Conservation (phyloP, 2,888 invertebrate genomes). For the Phasia obesa region DNA sequence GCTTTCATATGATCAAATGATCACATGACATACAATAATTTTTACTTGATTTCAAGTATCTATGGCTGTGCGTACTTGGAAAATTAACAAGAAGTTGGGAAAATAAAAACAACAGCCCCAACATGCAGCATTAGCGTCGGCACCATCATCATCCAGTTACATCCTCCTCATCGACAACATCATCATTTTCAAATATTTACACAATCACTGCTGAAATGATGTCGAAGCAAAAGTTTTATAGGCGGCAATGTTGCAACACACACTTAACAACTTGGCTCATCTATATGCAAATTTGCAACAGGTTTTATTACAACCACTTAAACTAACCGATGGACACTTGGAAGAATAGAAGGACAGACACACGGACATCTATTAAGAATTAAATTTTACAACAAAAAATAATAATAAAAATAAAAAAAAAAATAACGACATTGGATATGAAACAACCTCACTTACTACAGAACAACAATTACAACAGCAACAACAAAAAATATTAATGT, state of each 20-base stretch:
- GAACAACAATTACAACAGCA: neutral
- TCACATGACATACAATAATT: conserved; percentile 34
- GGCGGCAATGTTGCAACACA: conserved; percentile 61
- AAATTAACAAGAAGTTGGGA: conserved; percentile 57
- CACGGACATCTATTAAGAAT: conserved; percentile 32
- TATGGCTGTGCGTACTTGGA: neutral
- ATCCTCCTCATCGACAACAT: conserved; percentile 47
- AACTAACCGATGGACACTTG: conserved; percentile 2
- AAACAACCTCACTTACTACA: conserved; percentile 11
- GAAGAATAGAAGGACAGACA: neutral
- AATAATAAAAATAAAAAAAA: conserved; percentile 25
- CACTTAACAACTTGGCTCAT: conserved; percentile 64
- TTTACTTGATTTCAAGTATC: neutral
- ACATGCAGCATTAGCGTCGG: conserved; percentile 37
- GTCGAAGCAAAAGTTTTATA: conserved; percentile 51
- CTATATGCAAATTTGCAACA: conserved; percentile 68
- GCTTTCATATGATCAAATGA: conserved; percentile 14
- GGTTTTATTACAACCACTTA: conserved; percentile 57
- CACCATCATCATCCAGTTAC: conserved; percentile 35
- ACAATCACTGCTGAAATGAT: conserved; percentile 45
- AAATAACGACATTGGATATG: conserved; percentile 37
- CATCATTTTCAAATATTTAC: conserved; percentile 52
- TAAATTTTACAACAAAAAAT: conserved; percentile 55
- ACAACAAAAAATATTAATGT: conserved; percentile 8
- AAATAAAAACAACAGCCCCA: neutral